These are phyloP conservation scores for Achatina immaculata DNA, from an alignment of 1,140 invertebrate genomes.

Conservation along the genomic window DNA sequence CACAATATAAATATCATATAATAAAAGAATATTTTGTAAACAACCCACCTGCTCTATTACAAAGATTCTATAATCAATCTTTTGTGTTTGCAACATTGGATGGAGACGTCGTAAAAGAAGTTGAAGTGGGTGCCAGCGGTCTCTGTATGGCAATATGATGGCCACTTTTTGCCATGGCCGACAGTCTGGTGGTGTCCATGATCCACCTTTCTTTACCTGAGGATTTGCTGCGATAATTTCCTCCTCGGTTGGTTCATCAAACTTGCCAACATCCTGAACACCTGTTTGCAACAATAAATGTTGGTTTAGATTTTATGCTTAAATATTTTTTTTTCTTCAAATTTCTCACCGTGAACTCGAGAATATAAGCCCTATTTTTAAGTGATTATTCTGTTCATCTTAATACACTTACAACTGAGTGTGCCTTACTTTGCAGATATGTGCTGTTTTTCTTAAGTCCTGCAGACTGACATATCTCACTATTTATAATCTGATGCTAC, in stretches of 20 bases:
- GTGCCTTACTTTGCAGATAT: too few species aligned
- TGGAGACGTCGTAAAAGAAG: slow-evolving; percentile 65
- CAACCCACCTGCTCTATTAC: slow-evolving; percentile 66
- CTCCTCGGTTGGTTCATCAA: slow-evolving; percentile 5
- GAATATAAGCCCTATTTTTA: too few species aligned
- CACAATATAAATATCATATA: too few species aligned
- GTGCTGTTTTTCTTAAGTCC: too few species aligned
- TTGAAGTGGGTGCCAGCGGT: slow-evolving; percentile 70
- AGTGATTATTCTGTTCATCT: too few species aligned
- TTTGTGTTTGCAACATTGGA: slow-evolving; percentile 64
- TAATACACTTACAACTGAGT: too few species aligned
- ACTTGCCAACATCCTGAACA: slow-evolving; percentile 17
- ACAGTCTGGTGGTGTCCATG: slow-evolving; percentile 24
- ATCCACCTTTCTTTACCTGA: slow-evolving; percentile 13
- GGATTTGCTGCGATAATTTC: slow-evolving; percentile 29
- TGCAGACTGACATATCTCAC: too few species aligned
- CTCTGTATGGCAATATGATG: slow-evolving; percentile 43
- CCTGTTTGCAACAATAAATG: not conserved
- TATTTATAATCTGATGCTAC: too few species aligned
- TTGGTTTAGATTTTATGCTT: too few species aligned
- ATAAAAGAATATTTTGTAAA: too few species aligned
- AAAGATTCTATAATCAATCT: slow-evolving; percentile 66
- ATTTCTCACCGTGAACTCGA: too few species aligned
- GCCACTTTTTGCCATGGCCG: slow-evolving; percentile 31
- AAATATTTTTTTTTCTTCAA: too few species aligned